Evolutionary conservation across 2,888 invertebrate genomes (phyloP), one percentile per base, ranked within the genome.

Genomic region (Tipula vernalis): DNA sequence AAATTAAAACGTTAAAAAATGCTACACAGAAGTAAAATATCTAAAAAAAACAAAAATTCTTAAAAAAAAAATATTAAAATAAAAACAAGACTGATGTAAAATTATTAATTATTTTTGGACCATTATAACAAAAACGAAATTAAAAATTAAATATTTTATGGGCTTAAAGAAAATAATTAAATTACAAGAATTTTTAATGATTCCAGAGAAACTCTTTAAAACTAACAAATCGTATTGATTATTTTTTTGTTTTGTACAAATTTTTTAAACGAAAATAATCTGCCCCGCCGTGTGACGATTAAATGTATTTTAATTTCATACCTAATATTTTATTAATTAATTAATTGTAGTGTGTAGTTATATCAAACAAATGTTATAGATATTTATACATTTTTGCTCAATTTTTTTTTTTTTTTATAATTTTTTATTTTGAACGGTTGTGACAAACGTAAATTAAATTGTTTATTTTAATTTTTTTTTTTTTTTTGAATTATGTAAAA

Each of bases 271-370:
- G 12, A 83, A 83, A 83, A 39, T 83, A 83, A 36, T 84, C 15
- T 84, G 84, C 84, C 71, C 84, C 84, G 84, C 84, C 84, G 84
- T 83, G 83, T 84, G 39, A 84, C 39, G 84, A n/a, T 39, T 39
- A 39, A 84, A 39, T 39, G 36, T 84, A 39, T 84, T 84, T 39
- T 84, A 84, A 39, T 83, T 83, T 83, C 12, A 83, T 36, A 83
- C 5, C 36, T 83, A 83, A 39, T 84, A 13, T 71, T 71, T 57
- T 18, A 57, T 51, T 15, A 15, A 57, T 28, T 71, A 28, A 71
- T 71, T 28, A 71, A 71, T 71, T 71, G 18, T 71, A 71, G 71
- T 28, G 71, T 71, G 71, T 71, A 71, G 71, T 71, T 71, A 71
- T 28, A 28, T 28, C 71, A 71, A 71, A 71, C 18, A 71, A 57